Evolutionary conservation across 2,797 vertebrate species (phyloP).

Genomic region (Phrynocephalus forsythii): DNA sequence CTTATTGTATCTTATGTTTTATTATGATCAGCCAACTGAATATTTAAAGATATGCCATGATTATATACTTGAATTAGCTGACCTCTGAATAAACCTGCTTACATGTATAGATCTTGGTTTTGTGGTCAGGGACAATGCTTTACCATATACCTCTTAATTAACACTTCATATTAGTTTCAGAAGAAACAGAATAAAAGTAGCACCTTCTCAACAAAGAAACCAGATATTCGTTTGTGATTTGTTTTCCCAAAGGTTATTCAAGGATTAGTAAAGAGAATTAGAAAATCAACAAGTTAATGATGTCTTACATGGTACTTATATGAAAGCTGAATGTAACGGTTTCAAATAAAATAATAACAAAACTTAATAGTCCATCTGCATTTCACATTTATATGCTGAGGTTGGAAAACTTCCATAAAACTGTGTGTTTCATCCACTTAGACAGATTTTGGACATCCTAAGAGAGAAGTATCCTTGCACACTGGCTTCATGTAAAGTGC

Average conservation of each 20-base stretch:
- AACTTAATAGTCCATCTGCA: conserved; percentile 1
- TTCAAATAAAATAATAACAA: conserved; percentile 9
- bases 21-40: too few relatives aligned
- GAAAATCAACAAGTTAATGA: neutral
- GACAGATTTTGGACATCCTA: neutral
- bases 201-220: conserved; percentile 1
- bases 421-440: conserved; percentile 6
- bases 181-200: conserved; percentile 27
- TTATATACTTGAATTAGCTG: neutral
- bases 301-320: neutral
- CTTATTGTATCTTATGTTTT: too few relatives aligned
- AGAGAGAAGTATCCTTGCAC: neutral
- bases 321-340: neutral
- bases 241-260: neutral
- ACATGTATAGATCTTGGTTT: neutral
- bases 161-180: conserved; percentile 8
- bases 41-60: too few relatives aligned
- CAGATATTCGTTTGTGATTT: neutral
- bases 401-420: conserved; percentile 10
- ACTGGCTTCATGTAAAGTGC: conserved; percentile 8
- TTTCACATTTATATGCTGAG: neutral
- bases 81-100: neutral
- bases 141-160: neutral
- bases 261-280: neutral
- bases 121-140: neutral